phyloP scores from a whole-genome alignment of 30 jellyfish, hydroid and myxozoan species.

The Turritopsis dohrnii region DNA sequence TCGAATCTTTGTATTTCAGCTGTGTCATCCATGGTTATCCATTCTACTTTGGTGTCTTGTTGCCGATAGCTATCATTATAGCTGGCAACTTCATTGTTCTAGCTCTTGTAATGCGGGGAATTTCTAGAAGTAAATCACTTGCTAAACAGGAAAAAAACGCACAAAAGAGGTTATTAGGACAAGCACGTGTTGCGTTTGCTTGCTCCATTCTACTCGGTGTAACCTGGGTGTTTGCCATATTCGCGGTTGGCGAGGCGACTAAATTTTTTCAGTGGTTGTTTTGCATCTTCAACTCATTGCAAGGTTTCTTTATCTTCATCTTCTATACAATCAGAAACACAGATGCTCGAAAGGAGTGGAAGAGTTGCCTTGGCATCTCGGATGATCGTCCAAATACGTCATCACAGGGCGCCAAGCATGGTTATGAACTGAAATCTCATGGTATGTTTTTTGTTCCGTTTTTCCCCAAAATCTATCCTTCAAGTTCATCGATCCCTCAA shows the following conservation, averaged over 20 bases:
- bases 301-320: slow-evolving; percentile 35
- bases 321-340: slow-evolving; percentile 30
- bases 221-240: slow-evolving; percentile 36
- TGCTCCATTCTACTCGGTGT: slow-evolving; percentile 33
- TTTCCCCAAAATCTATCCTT: no score
- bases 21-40: slow-evolving; percentile 31
- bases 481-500: no score
- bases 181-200: slow-evolving; percentile 45
- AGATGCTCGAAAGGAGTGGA: slow-evolving; percentile 33
- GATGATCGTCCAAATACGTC: neutral
- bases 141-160: neutral
- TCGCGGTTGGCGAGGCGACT: slow-evolving; percentile 29
- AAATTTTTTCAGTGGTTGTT: slow-evolving; percentile 35
- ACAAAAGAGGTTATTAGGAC: neutral
- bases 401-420: neutral
- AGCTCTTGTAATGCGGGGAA: slow-evolving; percentile 12
- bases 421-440: neutral
- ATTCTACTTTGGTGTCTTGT: slow-evolving; percentile 32
- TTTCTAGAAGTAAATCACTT: neutral
- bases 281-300: slow-evolving; percentile 37
- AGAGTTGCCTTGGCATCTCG: slow-evolving; percentile 12
- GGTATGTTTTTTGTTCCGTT: neutral
- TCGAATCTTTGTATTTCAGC: neutral
- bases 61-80: slow-evolving; percentile 19
- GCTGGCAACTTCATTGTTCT: slow-evolving; percentile 23